A percentile compares a stretch with the other conserved stretches of the same genome.
These are phyloP conservation scores for Drosophila trichaetosa DNA, from an alignment of 2,888 invertebrate genomes.

Conservation along the genomic window DNA sequence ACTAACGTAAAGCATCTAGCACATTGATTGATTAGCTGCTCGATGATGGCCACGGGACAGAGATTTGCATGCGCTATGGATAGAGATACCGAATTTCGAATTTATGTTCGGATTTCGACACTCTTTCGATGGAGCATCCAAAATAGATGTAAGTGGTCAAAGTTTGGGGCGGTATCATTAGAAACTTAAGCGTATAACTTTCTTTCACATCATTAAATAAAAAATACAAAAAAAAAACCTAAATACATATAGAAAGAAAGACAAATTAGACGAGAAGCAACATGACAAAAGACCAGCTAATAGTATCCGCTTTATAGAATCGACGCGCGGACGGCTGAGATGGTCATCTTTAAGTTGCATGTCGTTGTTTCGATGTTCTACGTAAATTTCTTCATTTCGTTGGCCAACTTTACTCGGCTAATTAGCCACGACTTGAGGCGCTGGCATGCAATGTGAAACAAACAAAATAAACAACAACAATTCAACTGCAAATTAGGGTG, in stretches of 20 bases:
- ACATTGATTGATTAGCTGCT: slow-evolving; percentile 61
- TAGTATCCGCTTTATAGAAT: slow-evolving; percentile 58
- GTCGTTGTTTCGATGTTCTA: slow-evolving; percentile 44
- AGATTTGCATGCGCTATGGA: slow-evolving; percentile 52
- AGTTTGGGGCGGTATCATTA: slow-evolving; percentile 55
- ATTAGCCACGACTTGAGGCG: slow-evolving; percentile 74
- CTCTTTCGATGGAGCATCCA: slow-evolving; percentile 44
- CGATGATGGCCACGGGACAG: slow-evolving; percentile 44
- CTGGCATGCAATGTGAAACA: slow-evolving; percentile 66
- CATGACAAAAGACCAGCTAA: slow-evolving; percentile 62
- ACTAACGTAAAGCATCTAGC: slow-evolving; percentile 33
- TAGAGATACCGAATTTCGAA: slow-evolving; percentile 1
- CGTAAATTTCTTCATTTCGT: slow-evolving; percentile 74
- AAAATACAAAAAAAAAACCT: slow-evolving; percentile 23
- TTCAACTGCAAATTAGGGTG: slow-evolving; percentile 69
- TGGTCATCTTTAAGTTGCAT: slow-evolving; percentile 40
- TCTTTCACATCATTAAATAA: slow-evolving; percentile 79
- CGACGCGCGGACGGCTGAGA: slow-evolving; percentile 18
- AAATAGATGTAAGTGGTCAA: slow-evolving; percentile 37
- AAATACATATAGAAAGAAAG: slow-evolving; percentile 26
- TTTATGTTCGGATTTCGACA: slow-evolving; percentile 22
- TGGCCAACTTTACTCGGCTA: slow-evolving; percentile 68
- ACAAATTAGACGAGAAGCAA: slow-evolving; percentile 55
- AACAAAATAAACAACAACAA: slow-evolving; percentile 22
- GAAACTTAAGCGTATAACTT: slow-evolving; percentile 63